Conservation (phyloP, 1,140 invertebrate species). For the Temnothorax longispinosus region DNA sequence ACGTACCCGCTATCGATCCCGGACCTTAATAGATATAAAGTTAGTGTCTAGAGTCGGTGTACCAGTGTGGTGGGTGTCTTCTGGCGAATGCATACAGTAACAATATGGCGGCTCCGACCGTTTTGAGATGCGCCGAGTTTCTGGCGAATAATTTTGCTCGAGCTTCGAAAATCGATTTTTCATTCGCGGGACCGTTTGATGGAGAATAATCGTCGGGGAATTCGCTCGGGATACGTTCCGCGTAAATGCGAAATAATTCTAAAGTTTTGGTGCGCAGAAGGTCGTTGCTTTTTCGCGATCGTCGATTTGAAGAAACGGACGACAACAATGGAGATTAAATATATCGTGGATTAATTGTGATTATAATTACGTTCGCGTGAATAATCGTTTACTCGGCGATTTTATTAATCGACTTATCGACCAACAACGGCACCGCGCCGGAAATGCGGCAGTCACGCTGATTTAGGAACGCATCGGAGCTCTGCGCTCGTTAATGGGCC, state of each 20-base stretch:
- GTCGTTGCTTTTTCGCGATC: neutral
- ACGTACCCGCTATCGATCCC: conserved; percentile 61
- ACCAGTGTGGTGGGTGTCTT: conserved; percentile 58
- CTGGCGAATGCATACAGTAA: conserved; percentile 62
- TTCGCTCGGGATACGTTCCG: neutral
- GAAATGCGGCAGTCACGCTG: conserved; percentile 32
- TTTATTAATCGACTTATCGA: conserved; percentile 43
- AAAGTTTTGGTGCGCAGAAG: neutral
- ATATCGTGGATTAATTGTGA: neutral
- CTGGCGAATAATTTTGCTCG: conserved; percentile 20
- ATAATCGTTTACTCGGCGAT: neutral
- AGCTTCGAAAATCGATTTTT: conserved; percentile 29
- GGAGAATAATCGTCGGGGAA: neutral
- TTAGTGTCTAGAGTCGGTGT: conserved; percentile 60
- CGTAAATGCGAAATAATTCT: neutral
- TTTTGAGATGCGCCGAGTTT: conserved; percentile 9
- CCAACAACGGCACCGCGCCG: neutral
- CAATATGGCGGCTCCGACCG: conserved; percentile 58
- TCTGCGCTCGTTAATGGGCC: conserved; percentile 2
- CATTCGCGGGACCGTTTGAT: neutral
- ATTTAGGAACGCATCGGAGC: conserved; percentile 29
- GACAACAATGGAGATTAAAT: neutral
- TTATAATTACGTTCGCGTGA: conserved; percentile 29
- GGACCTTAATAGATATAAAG: conserved; percentile 67
- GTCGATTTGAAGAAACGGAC: neutral